phyloP scores from a whole-genome alignment of 2,797 vertebrate species.

The Rhinogobio ventralis region DNA sequence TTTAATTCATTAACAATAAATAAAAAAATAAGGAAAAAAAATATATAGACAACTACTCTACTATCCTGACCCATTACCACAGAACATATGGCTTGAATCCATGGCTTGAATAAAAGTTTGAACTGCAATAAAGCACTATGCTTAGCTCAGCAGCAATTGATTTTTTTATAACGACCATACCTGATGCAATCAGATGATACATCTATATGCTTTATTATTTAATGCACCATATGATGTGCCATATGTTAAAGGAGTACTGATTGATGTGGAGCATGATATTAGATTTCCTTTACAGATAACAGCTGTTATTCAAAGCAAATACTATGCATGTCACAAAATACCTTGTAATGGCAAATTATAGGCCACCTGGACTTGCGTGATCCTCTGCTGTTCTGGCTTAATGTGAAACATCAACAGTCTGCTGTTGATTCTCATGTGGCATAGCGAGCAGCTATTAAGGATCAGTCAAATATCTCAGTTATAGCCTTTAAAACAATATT shows the following conservation, averaged over 20 bases:
- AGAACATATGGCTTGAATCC: background rate
- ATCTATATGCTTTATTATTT: slow-evolving; percentile 69
- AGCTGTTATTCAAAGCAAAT: slow-evolving; percentile 72
- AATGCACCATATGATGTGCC: slow-evolving; percentile 73
- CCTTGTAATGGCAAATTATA: slow-evolving; percentile 72
- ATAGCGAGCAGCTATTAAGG: slow-evolving; percentile 21
- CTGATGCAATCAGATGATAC: slow-evolving; percentile 34
- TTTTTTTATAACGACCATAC: background rate
- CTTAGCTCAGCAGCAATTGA: slow-evolving; percentile 18
- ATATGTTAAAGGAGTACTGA: slow-evolving; percentile 70
- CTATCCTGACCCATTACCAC: background rate
- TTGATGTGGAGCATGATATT: slow-evolving; percentile 67
- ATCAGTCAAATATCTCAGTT: slow-evolving; percentile 2
- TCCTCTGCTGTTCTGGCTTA: slow-evolving; percentile 44
- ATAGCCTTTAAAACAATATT: slow-evolving; percentile 19
- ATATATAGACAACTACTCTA: background rate
- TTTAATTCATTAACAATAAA: background rate
- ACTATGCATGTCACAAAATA: slow-evolving; percentile 70
- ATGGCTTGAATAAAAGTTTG: slow-evolving; percentile 11
- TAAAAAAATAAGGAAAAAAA: background rate
- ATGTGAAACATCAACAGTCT: slow-evolving; percentile 40
- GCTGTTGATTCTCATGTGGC: slow-evolving; percentile 20
- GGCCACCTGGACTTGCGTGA: slow-evolving; percentile 67
- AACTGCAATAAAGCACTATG: slow-evolving; percentile 6
- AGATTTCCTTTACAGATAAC: slow-evolving; percentile 70